Base-by-base conservation (phyloP, 1,140 invertebrate species). In the Drosophila varians region DNA sequence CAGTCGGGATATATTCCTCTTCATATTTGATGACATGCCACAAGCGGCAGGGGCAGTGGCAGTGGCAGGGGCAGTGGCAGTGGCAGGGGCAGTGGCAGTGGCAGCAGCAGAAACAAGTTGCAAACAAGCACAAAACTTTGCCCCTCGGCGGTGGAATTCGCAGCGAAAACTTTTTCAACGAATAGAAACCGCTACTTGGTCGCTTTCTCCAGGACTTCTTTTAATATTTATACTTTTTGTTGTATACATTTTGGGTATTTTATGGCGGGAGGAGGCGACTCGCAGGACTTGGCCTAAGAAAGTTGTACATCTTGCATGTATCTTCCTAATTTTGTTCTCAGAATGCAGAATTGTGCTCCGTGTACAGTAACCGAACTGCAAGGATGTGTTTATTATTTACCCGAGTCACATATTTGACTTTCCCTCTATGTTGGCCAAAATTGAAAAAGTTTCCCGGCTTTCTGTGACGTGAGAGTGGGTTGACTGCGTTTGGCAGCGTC, bases 121-220 rank as follows among this genome's bases (percentile, higher is more conserved):
- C 79, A 84, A 83, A 83, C 79, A 83, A 78, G 70, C 74, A 26
- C 21, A 71, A 83, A 74, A 73, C 77, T 73, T 82, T 76, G 42
- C 42, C 64, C 55, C 60, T 64, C 43, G 43, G 52, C 53, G 56
- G 65, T 51, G 68, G 36, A 62, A 72, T 65, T 60, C 58, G 77
- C 61, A 72, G 62, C 49, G 60, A 74, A 82, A 82, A 83, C 34
- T 84, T 68, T 53, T 26, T 40, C 46, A 36, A 25, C 51, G 23
- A 51, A 52, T 71, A 23, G 47, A 31, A 80, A 76, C 77, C 74
- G 66, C 78, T 49, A 60, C 62, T 83, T 69, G 74, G 43, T 68
- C 66, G 52, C 64, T 66, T 68, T 66, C n/a, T n/a, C 4, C 21
- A 52, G 46, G 48, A 53, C 64, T 68, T 68, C 61, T 66, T 65